Evolutionary conservation across 2,888 invertebrate genomes (phyloP).

Genomic region (Hydropsyche betteni): DNA sequence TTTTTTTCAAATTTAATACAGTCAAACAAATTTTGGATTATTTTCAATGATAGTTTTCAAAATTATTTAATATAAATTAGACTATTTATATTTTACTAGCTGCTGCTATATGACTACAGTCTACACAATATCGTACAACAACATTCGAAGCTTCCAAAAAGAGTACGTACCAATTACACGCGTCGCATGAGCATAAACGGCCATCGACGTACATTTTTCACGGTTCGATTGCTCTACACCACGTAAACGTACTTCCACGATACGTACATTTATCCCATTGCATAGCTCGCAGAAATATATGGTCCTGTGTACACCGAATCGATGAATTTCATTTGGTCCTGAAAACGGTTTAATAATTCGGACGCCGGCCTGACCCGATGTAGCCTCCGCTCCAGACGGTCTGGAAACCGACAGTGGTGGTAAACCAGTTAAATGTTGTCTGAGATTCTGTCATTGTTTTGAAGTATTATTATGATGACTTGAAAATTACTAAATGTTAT

Average conservation of each 20-base stretch:
- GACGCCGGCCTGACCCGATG: slow-evolving; percentile 25
- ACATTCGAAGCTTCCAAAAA: background rate
- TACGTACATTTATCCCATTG: background rate
- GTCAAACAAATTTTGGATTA: no score
- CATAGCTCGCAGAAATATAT: no score
- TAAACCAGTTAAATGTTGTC: no score
- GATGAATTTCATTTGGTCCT: slow-evolving; percentile 39
- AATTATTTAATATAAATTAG: no score
- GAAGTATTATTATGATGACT: no score
- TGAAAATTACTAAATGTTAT: no score
- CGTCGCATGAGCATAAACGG: slow-evolving; percentile 8
- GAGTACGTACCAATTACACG: slow-evolving; percentile 5
- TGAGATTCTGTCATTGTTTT: no score
- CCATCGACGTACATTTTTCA: background rate
- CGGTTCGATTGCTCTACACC: background rate
- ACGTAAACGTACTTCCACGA: background rate
- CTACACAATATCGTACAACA: no score
- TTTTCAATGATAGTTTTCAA: no score
- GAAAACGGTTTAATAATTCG: slow-evolving; percentile 39
- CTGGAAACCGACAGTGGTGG: background rate
- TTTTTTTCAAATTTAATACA: no score
- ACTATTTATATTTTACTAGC: no score
- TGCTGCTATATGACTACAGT: no score
- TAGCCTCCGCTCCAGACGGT: slow-evolving; percentile 20
- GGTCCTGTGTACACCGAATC: slow-evolving; percentile 19